Evolutionary conservation across 2,113 vertebrate genomes (phyloP), one percentile per base, ranked within the genome.

Genomic region (Pungitius pungitius): DNA sequence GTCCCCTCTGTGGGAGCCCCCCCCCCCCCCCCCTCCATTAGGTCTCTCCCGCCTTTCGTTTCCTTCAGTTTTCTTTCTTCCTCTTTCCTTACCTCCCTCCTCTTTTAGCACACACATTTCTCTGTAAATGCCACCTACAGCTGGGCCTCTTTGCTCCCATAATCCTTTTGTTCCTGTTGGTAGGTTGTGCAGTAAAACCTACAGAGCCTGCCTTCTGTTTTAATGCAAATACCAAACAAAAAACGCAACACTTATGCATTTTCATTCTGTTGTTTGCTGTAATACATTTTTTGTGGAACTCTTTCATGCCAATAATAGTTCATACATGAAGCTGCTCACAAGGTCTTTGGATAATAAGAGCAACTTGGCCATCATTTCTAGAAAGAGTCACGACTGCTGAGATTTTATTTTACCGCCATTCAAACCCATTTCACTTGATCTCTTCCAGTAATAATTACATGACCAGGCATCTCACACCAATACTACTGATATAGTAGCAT

Each of bases 1-100:
- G n/a, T 24, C 65, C 39, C 37, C 60, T 68, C 75, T 33, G 52
- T 13, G 30, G 77, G 75, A 55, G 27, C 62, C 60, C 56, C 27
- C 52, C 70, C 55, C 55, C 39, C 55, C 3, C 39, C 39, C 17
- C 18, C 20, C 24, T 51, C 24, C 27, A 7, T 52, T 17, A 47
- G 7, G 24, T 33, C 40, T 20, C 8, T 30, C 26, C 3, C 45
- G 45, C 6, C 6, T 10, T 14, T 57, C 22, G 30, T 30, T 30
- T 30, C 5, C 30, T 30, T 30, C 5, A 2, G 5, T 49, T 1
- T n/a, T 57, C 27, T 11, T 27, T 39, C 35, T 35, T 13, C 33
- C 18, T 47, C 20, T 24, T 22, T 60, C n/a, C 15, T 11, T 47
- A 2, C 40, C 17, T 24, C 40, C 47, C 30, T 60, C 18, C 30